phyloP scores from a whole-genome alignment of 2,113 vertebrate genomes.

The Ammodytes dubius region DNA sequence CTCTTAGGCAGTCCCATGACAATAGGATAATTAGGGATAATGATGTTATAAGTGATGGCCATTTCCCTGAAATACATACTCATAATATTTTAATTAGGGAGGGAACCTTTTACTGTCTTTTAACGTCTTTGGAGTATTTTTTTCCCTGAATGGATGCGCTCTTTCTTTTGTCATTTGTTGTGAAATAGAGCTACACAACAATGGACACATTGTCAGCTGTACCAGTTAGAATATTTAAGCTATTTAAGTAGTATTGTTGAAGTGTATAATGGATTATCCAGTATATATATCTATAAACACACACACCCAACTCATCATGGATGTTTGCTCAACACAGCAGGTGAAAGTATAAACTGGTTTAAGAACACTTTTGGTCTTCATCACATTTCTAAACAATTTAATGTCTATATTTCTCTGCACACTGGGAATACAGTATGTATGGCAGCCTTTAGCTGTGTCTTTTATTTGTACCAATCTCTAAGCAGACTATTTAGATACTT shows the following conservation, averaged over 20 bases:
- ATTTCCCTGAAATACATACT: conserved; percentile 75
- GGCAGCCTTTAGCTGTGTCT: neutral
- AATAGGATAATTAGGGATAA: conserved; percentile 70
- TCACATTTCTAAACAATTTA: neutral
- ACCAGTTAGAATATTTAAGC: neutral
- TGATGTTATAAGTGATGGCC: conserved; percentile 70
- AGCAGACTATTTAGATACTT: neutral
- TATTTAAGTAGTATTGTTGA: neutral
- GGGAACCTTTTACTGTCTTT: conserved; percentile 53
- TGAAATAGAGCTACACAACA: neutral
- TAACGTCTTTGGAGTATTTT: conserved; percentile 30
- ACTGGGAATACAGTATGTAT: neutral
- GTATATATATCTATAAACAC: neutral
- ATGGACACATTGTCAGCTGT: neutral
- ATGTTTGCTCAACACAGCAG: conserved; percentile 1
- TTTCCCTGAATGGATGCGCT: neutral
- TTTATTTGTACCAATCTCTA: neutral
- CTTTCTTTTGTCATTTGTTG: neutral
- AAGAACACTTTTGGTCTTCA: neutral
- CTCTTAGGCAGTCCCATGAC: conserved; percentile 62
- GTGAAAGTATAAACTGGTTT: neutral
- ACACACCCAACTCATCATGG: neutral
- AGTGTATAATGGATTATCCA: neutral
- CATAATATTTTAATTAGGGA: conserved; percentile 71
- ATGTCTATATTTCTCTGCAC: neutral